Percentiles rank a stretch among this genome's conserved stretches.
Evolutionary conservation across 2,888 invertebrate species (phyloP).

Genomic region (Eremobia ochroleuca): DNA sequence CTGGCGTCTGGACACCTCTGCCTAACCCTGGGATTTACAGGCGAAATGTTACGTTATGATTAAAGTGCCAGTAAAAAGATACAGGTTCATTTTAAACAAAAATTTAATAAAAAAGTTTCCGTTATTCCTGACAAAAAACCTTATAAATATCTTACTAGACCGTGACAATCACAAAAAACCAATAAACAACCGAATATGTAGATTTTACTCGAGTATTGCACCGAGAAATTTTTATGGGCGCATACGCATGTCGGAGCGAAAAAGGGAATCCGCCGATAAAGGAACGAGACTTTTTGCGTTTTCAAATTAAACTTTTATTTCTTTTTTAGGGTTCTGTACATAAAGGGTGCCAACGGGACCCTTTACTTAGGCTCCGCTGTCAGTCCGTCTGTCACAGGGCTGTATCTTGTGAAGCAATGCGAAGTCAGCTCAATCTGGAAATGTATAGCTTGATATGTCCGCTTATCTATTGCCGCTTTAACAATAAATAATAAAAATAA

Average conservation of each 20-base stretch:
- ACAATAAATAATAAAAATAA: not conserved
- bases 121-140: slow-evolving; percentile 20
- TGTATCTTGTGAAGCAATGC: not conserved
- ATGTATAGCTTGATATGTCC: too few species aligned
- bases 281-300: slow-evolving; percentile 54
- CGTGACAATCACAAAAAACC: slow-evolving; percentile 48
- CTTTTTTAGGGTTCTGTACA: slow-evolving; percentile 44
- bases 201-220: slow-evolving; percentile 55
- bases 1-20: too few species aligned
- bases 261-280: slow-evolving; percentile 55
- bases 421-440: too few species aligned
- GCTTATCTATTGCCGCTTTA: too few species aligned
- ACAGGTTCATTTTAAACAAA: too few species aligned
- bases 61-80: too few species aligned
- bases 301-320: slow-evolving; percentile 59
- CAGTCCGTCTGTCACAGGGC: not conserved
- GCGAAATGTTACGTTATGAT: too few species aligned
- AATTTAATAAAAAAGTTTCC: too few species aligned
- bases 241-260: slow-evolving; percentile 36
- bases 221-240: slow-evolving; percentile 55
- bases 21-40: too few species aligned
- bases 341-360: too few species aligned
- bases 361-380: too few species aligned
- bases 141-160: slow-evolving; percentile 41
- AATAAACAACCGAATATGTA: slow-evolving; percentile 50